These are phyloP conservation scores for Polypedilum vanderplanki DNA, from an alignment of 1,140 invertebrate genomes.

Conservation along the genomic window DNA sequence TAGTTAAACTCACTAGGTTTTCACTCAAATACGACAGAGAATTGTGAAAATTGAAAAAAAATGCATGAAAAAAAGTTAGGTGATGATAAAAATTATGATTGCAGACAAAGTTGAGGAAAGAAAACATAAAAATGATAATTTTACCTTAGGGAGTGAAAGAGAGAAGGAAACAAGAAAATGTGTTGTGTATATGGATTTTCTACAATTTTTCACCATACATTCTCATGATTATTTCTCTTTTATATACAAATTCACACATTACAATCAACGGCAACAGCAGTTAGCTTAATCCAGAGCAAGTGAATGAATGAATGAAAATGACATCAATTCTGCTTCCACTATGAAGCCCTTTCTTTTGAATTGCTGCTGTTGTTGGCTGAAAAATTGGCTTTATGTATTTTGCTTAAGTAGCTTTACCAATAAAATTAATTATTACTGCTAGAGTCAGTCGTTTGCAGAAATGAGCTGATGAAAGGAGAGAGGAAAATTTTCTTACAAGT, in stretches of 20 bases:
- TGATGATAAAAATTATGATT: not conserved
- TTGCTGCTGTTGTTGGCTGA: not conserved
- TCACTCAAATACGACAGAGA: too few species aligned
- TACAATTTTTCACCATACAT: not conserved
- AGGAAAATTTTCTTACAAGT: too few species aligned
- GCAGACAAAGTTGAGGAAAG: not conserved
- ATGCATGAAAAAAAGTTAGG: too few species aligned
- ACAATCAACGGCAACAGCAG: too few species aligned
- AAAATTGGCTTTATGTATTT: not conserved
- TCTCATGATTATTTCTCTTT: not conserved
- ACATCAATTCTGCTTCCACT: not conserved
- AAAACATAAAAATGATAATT: not conserved
- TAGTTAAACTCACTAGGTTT: too few species aligned
- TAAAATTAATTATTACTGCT: conserved; percentile 9
- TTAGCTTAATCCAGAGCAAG: not conserved
- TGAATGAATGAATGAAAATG: not conserved
- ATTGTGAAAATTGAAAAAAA: too few species aligned
- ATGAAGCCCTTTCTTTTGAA: not conserved
- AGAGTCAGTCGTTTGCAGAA: not conserved
- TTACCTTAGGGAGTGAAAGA: not conserved
- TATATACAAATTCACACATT: not conserved
- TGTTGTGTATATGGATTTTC: not conserved
- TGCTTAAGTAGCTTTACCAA: conserved; percentile 11
- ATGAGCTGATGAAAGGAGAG: not conserved
- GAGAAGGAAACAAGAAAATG: not conserved